Conservation (phyloP, 2,888 invertebrate species). For the Drosophila ezoana region DNA sequence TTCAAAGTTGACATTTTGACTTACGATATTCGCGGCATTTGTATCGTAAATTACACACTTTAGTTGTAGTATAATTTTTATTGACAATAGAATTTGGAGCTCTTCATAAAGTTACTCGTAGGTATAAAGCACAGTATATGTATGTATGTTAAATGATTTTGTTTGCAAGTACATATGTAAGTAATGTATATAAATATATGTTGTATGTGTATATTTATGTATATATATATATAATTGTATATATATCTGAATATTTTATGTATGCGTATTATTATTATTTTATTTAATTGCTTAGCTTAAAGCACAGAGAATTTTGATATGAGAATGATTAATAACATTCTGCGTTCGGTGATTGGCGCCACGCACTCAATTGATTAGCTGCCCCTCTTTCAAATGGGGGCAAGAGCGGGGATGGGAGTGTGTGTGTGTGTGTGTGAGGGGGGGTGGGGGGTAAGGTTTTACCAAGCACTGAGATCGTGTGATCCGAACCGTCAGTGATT, state of each 20-base stretch:
- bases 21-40: background rate
- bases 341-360: conserved; percentile 57
- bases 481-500: background rate
- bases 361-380: conserved; percentile 25
- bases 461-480: conserved; percentile 25
- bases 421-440: background rate
- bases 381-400: no score
- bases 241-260: conserved; percentile 37
- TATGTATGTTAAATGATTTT: conserved; percentile 40
- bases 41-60: background rate
- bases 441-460: background rate
- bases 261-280: conserved; percentile 41
- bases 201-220: conserved; percentile 45
- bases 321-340: conserved; percentile 66
- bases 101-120: conserved; percentile 57
- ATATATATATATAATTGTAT: conserved; percentile 26
- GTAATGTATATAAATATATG: conserved; percentile 59
- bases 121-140: conserved; percentile 73
- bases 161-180: conserved; percentile 45
- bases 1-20: background rate
- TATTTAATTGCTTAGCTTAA: conserved; percentile 77
- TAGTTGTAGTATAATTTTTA: conserved; percentile 54
- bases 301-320: conserved; percentile 79
- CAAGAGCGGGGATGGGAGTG: background rate
- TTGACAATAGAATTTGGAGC: conserved; percentile 77